Percentiles rank a stretch among this genome's conserved stretches.
Conservation (phyloP, 1,140 invertebrate genomes). For the Papilio polyxenes region DNA sequence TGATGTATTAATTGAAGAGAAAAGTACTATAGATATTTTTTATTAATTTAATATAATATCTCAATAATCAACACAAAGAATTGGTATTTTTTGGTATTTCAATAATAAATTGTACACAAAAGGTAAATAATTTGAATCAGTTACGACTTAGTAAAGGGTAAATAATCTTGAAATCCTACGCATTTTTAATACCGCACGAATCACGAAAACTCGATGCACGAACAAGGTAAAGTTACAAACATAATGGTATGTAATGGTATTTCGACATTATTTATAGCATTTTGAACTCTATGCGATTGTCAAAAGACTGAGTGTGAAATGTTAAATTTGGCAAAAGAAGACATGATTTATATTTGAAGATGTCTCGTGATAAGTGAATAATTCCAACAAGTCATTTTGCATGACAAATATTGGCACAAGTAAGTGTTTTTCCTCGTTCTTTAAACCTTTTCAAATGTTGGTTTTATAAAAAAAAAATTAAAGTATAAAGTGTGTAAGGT, state of each 20-base stretch:
- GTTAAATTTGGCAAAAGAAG: not conserved
- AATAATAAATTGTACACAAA: not conserved
- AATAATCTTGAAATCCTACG: not conserved
- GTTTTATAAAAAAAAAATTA: no score
- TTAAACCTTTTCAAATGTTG: not conserved
- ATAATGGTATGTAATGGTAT: not conserved
- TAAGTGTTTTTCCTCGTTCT: not conserved
- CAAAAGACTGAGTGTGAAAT: not conserved
- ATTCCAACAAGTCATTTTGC: not conserved
- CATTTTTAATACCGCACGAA: constrained; percentile 14
- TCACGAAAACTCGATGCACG: constrained; percentile 29
- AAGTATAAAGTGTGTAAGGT: no score
- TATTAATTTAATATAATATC: no score
- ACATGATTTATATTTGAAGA: constrained; percentile 13
- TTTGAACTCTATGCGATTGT: constrained; percentile 1
- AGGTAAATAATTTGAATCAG: not conserved
- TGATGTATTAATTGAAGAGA: not conserved
- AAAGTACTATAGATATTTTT: not conserved
- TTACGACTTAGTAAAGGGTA: constrained; percentile 4
- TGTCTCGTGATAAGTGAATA: not conserved
- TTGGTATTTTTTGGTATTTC: not conserved
- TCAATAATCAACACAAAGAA: not conserved
- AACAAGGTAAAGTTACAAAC: constrained; percentile 25
- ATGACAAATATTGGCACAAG: not conserved
- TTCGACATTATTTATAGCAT: not conserved